phyloP scores from a whole-genome alignment of 2,113 vertebrate genomes.

The Himantopus leucocephalus region DNA sequence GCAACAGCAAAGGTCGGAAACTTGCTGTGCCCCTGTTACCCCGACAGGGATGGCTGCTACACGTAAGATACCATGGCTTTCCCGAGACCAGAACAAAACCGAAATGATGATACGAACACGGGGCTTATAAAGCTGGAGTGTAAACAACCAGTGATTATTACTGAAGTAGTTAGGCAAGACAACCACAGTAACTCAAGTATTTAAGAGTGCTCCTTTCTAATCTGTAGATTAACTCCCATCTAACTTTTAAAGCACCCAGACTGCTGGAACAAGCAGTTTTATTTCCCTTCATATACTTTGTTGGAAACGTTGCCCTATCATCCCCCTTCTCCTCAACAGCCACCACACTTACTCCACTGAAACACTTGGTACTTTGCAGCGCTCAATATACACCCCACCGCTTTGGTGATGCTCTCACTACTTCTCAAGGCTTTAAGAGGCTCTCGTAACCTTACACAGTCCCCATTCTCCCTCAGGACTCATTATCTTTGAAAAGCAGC shows the following conservation, averaged over 20 bases:
- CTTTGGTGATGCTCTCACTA: fast-evolving
- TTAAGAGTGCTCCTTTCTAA: neutral
- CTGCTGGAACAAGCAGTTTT: neutral
- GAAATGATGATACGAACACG: fast-evolving
- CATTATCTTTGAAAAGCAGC: neutral
- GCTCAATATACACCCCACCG: neutral
- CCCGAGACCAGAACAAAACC: neutral
- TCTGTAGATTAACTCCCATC: neutral
- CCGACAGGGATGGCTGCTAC: neutral
- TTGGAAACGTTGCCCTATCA: neutral
- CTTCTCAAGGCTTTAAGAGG: neutral
- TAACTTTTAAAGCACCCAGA: neutral
- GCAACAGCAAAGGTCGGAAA: neutral
- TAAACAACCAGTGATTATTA: neutral
- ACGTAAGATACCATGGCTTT: fast-evolving
- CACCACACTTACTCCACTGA: neutral
- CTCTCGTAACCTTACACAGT: neutral
- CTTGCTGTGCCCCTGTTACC: neutral
- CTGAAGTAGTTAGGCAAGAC: neutral
- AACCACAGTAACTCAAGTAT: neutral
- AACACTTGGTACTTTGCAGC: neutral
- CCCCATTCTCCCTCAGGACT: neutral
- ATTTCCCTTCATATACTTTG: neutral
- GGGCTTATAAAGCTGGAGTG: neutral
- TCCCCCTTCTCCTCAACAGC: neutral